Percentiles rank a stretch among this genome's conserved stretches.
These are phyloP conservation scores for Bellardia pandia DNA, from an alignment of 2,888 invertebrate species.

Conservation along the genomic window DNA sequence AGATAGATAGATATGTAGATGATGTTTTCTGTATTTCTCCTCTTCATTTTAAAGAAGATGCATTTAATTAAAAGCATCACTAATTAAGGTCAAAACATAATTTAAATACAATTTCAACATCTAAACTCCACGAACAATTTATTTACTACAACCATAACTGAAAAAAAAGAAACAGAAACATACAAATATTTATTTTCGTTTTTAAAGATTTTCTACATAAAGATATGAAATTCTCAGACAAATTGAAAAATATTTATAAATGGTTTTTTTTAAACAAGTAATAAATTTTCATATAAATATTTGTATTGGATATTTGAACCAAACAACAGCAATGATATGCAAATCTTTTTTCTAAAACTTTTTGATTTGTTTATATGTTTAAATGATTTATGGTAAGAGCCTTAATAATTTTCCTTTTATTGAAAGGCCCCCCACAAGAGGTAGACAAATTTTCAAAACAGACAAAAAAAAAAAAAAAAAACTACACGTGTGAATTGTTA, in stretches of 20 bases:
- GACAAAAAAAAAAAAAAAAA: neutral
- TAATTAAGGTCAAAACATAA: slow-evolving; percentile 76
- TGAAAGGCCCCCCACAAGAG: neutral
- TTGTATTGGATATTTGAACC: slow-evolving; percentile 24
- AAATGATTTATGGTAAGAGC: neutral
- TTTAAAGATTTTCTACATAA: slow-evolving; percentile 45
- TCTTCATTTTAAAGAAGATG: slow-evolving; percentile 47
- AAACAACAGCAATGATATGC: slow-evolving; percentile 53
- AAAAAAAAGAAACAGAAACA: slow-evolving; percentile 3
- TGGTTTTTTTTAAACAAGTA: slow-evolving; percentile 40
- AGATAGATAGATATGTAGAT: slow-evolving; percentile 42
- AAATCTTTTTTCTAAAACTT: slow-evolving; percentile 46
- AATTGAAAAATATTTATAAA: slow-evolving; percentile 52
- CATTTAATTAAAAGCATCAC: slow-evolving; percentile 75
- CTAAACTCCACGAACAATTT: slow-evolving; percentile 43
- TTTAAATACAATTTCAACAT: slow-evolving; percentile 65
- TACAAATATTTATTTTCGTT: neutral
- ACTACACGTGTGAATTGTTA: slow-evolving; percentile 2
- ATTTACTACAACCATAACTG: slow-evolving; percentile 7
- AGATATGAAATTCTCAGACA: slow-evolving; percentile 58
- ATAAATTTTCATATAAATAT: slow-evolving; percentile 41
- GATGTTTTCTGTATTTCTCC: slow-evolving; percentile 17
- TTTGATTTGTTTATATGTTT: slow-evolving; percentile 1
- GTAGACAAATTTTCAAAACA: neutral
- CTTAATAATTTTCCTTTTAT: slow-evolving; percentile 3